Evolutionary conservation across 2,888 invertebrate genomes (phyloP).

Genomic region (Rotaria macrura): DNA sequence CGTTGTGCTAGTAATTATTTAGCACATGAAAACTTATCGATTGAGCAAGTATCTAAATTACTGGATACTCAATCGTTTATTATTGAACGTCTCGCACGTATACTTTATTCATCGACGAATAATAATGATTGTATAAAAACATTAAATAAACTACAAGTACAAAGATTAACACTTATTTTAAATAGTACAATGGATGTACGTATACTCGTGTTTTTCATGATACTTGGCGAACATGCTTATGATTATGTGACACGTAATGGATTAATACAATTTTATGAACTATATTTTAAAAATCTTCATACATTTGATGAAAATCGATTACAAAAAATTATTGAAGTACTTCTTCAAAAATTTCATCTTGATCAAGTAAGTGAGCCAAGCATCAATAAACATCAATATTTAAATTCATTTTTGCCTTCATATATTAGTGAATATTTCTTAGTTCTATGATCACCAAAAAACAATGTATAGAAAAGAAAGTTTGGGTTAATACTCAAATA

Average conservation of each 20-base stretch:
- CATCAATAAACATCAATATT: too few species aligned
- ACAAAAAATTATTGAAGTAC: neutral
- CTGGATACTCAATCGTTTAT: neutral
- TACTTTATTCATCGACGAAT: neutral
- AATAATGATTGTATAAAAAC: neutral
- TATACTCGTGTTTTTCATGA: neutral
- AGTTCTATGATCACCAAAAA: too few species aligned
- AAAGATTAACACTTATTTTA: neutral
- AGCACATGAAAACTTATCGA: neutral
- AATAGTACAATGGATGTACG: neutral
- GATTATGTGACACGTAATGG: neutral
- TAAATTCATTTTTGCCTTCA: too few species aligned
- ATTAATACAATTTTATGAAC: neutral
- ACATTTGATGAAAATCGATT: neutral
- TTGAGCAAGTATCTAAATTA: neutral
- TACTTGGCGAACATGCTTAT: neutral
- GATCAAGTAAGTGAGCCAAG: neutral
- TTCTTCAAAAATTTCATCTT: neutral
- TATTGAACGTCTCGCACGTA: neutral
- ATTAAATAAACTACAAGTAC: neutral
- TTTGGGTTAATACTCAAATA: too few species aligned
- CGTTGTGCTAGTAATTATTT: neutral
- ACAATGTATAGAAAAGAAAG: too few species aligned
- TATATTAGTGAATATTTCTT: too few species aligned
- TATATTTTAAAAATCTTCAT: neutral